Conservation (phyloP, 37 sponge, comb jelly and placozoan species). For the Beroe forskalii region DNA sequence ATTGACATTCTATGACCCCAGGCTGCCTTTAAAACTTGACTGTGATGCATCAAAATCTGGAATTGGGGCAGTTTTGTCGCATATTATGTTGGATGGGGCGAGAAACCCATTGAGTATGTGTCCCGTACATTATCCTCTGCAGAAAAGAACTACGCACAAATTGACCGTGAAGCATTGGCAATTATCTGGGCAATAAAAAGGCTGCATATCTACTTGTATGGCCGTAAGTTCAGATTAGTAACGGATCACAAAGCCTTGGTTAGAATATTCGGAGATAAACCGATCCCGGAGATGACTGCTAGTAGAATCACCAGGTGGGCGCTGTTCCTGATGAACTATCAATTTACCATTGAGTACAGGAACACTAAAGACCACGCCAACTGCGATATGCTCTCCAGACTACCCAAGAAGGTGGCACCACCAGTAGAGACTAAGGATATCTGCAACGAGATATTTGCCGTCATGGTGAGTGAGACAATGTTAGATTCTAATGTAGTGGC, state of each 20-base stretch:
- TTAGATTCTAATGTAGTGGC: not conserved
- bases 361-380: constrained; percentile 66
- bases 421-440: not conserved
- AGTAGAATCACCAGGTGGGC: constrained; percentile 70
- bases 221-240: not conserved
- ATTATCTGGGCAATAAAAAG: constrained; percentile 49
- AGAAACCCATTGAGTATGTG: too few relatives aligned
- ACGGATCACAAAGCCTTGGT: constrained; percentile 70
- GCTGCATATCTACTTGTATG: constrained; percentile 32
- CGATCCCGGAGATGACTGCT: constrained; percentile 67
- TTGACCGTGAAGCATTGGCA: constrained; percentile 65
- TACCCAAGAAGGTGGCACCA: constrained; percentile 12
- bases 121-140: too few relatives aligned
- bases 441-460: constrained; percentile 1
- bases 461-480: not conserved
- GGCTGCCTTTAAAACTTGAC: too few relatives aligned
- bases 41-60: too few relatives aligned
- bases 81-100: too few relatives aligned
- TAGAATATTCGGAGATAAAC: constrained; percentile 64
- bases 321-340: constrained; percentile 47
- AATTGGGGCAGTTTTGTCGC: too few relatives aligned
- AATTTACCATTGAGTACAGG: constrained; percentile 66
- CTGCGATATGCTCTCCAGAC: constrained; percentile 68
- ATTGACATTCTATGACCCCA: too few relatives aligned
- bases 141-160: not conserved